Base-by-base conservation (phyloP, 1,140 invertebrate species). In the Pseudomyrmex dendroicus region DNA sequence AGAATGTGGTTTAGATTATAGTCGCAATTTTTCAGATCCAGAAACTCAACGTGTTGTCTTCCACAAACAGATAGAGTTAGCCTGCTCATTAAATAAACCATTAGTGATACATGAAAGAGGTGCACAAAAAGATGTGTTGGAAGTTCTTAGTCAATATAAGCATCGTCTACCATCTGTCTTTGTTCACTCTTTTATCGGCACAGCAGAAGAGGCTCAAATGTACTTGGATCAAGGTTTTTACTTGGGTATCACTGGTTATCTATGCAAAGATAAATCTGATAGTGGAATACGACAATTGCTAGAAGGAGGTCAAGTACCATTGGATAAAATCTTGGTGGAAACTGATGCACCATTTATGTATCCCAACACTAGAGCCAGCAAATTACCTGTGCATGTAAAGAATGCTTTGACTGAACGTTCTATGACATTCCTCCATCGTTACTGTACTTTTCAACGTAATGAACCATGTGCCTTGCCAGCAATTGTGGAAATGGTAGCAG, bases 291-390 rank as follows among this genome's bases (percentile, higher is more conserved):
- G 98, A 76, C 96, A 97, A 90, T 94, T 98, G 64, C 92, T 99
- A 13, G 97, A 98, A 54, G 96, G 97, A 90, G 96, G 97, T 73
- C 94, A 96, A 25, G 95, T 98, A 88, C 97, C 98, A 1, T 91
- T 99, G 84, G 98, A 99, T 88, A 96, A 96, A 92, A 94, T 99
- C 67, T 91, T 99, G 48, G 96, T 99, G 1, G 98, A 99, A 94
- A 98, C 98, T 2, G 98, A 99, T 95, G 97, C 98, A 10, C 98
- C 98, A 0, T 99, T 98, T 91, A 98, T 99, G 98, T 99, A 98
- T 93, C 98, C 98, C 0, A 99, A 99, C 92, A 98, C 98, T 62
- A 95, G 98, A 92, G 98, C 98, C 70, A 98, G 98, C 20, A 99
- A 99, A 93, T 93, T 99, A 88, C 97, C 98, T 46, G 92, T 96